Conservation (phyloP, 1,140 invertebrate species). For the Diploscapter pachys region DNA sequence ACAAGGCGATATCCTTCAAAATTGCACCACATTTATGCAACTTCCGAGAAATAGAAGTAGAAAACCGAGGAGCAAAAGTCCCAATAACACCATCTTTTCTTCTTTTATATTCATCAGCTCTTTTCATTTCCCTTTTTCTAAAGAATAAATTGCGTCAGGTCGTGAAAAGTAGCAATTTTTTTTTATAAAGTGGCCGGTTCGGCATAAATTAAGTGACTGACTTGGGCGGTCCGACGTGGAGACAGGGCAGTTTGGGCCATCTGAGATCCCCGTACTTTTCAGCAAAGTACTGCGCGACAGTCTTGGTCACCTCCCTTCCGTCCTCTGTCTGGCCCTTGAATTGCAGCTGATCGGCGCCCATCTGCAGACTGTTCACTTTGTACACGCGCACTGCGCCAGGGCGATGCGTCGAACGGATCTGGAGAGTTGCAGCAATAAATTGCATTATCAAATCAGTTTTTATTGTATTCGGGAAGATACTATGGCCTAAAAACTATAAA, state of each 20-base stretch:
- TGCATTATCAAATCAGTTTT: no score
- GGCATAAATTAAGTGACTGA: no score
- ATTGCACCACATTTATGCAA: no score
- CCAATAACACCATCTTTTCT: no score
- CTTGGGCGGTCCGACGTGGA: conserved; percentile 49
- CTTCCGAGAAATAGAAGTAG: no score
- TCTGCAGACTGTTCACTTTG: conserved; percentile 44
- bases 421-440: background rate
- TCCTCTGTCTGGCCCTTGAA: conserved; percentile 20
- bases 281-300: conserved; percentile 55
- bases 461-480: background rate
- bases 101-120: no score
- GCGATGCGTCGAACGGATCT: conserved; percentile 38
- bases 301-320: conserved; percentile 26
- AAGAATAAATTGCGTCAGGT: no score
- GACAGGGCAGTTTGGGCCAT: conserved; percentile 55
- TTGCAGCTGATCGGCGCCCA: conserved; percentile 35
- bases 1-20: no score
- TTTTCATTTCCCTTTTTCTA: no score
- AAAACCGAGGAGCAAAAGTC: no score
- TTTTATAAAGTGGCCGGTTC: no score
- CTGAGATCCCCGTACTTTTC: conserved; percentile 46
- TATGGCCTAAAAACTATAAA: conserved; percentile 3
- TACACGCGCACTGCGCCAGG: conserved; percentile 41
- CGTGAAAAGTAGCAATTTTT: no score